Base-by-base conservation (phyloP, 2,888 invertebrate genomes). In the Buathra laborator region DNA sequence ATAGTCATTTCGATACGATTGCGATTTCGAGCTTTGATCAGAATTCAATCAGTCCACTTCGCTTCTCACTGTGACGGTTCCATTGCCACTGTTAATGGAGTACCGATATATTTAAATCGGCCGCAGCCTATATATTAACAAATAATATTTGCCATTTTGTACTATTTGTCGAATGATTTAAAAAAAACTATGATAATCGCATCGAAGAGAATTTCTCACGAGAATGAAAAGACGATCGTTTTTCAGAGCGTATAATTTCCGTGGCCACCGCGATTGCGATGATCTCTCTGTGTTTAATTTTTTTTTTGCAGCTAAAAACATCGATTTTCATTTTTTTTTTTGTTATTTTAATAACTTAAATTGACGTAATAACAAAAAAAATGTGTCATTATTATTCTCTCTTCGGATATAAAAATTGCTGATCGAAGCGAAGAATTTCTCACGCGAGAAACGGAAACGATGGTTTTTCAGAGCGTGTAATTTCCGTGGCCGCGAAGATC, bases 181-280 rank as follows among this genome's bases (percentile, higher is more conserved):
- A 24, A 24, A 37, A 37, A 37, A 37, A 37, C 37, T 7, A 7
- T 37, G 37, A 37, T 37, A 37, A 37, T 37, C 7, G 37, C 37
- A 37, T 1, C 2, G 12, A 5, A 29, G 14, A n/a, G 59, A 62
- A 14, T 74, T 83, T 83, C 83, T 79, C 83, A 83, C 83, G 83
- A 44, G 74, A 12, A 19, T 44, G 62, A 44, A 29, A 46, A 62
- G 32, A n/a, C 48, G 59, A 79, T 79, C 51, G 51, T 68, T 74
- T 79, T 79, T 59, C 67, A 75, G 83, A 79, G 83, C 83, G 83
- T 83, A 78, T 83, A 83, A 79, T 83, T 62, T 64, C 74, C 78
- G 78, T 74, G 24, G 43, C 78, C 29, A 10, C 29, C 29, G 16
- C n/a, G 29, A 46, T 62, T 29, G 46, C 59, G 29, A 29, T n/a